Percentiles rank a stretch among this genome's conserved stretches.
These are phyloP conservation scores for Beris chalybata DNA, from an alignment of 2,888 invertebrate genomes.

Conservation along the genomic window DNA sequence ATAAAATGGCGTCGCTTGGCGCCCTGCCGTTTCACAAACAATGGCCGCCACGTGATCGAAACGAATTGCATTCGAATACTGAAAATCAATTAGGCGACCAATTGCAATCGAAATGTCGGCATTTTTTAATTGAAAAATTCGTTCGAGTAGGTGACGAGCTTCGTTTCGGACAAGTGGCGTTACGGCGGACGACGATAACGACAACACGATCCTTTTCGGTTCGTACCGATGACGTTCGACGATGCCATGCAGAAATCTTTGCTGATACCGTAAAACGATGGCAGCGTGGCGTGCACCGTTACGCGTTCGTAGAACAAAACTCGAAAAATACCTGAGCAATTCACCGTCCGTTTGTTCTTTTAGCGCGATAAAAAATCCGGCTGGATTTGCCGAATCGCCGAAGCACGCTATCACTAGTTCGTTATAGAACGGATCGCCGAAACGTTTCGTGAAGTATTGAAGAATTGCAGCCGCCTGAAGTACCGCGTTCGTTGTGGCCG, in stretches of 20 bases:
- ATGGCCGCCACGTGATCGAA: not conserved
- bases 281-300: not conserved
- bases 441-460: not conserved
- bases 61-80: not conserved
- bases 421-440: not conserved
- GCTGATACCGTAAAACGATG: no score
- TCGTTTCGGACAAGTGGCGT: not conserved
- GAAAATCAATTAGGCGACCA: constrained; percentile 15
- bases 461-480: constrained; percentile 5
- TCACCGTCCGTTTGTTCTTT: not conserved
- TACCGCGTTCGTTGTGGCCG: not conserved
- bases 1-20: not conserved
- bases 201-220: no score
- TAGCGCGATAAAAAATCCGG: no score
- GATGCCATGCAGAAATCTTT: not conserved
- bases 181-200: not conserved
- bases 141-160: constrained; percentile 1
- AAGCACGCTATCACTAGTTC: not conserved
- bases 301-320: not conserved
- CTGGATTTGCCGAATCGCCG: not conserved
- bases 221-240: not conserved
- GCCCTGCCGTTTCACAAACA: no score
- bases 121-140: constrained; percentile 20
- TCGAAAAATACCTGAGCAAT: not conserved
- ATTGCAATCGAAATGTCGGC: constrained; percentile 17